A percentile compares a stretch with the other conserved stretches of the same genome.
Evolutionary conservation across 2,888 invertebrate genomes (phyloP).

Genomic region (Standfussiana lucernea): DNA sequence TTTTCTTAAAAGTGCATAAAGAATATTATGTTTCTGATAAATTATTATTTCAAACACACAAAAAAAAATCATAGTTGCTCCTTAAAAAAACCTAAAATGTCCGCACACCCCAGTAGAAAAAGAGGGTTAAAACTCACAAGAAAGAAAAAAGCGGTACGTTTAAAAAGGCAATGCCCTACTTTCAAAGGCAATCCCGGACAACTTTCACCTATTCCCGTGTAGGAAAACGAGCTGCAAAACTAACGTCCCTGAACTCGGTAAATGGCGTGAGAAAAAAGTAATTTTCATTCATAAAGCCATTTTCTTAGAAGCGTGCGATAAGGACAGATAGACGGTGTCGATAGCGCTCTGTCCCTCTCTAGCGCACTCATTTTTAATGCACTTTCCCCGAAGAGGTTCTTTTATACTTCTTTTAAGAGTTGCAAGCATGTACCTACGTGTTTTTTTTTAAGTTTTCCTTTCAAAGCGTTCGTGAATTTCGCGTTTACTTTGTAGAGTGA

Average conservation of each 20-base stretch:
- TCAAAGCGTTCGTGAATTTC: slow-evolving; percentile 70
- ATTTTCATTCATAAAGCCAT: slow-evolving; percentile 90
- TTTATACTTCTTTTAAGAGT: slow-evolving; percentile 85
- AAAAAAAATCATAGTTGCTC: background rate
- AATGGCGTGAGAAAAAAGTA: slow-evolving; percentile 88
- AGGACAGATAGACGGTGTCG: slow-evolving; percentile 69
- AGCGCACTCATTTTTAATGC: slow-evolving; percentile 88
- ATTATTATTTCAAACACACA: background rate
- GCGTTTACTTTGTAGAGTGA: slow-evolving; percentile 70
- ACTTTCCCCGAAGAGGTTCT: slow-evolving; percentile 85
- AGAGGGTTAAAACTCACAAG: slow-evolving; percentile 23
- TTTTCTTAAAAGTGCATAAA: background rate
- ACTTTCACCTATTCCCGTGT: slow-evolving; percentile 82
- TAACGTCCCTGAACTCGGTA: slow-evolving; percentile 85
- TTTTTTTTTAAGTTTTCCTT: slow-evolving; percentile 74
- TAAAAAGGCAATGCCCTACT: slow-evolving; percentile 67
- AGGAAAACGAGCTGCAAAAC: slow-evolving; percentile 80
- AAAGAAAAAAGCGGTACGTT: slow-evolving; percentile 43
- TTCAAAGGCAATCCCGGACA: slow-evolving; percentile 72
- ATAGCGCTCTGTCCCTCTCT: slow-evolving; percentile 75
- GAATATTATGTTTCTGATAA: background rate
- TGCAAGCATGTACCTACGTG: slow-evolving; percentile 73
- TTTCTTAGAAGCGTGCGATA: slow-evolving; percentile 83
- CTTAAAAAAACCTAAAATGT: slow-evolving; percentile 6
- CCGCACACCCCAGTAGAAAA: slow-evolving; percentile 10